Evolutionary conservation across 2,113 vertebrate species (phyloP).

Genomic region (Pteruthius melanotis): DNA sequence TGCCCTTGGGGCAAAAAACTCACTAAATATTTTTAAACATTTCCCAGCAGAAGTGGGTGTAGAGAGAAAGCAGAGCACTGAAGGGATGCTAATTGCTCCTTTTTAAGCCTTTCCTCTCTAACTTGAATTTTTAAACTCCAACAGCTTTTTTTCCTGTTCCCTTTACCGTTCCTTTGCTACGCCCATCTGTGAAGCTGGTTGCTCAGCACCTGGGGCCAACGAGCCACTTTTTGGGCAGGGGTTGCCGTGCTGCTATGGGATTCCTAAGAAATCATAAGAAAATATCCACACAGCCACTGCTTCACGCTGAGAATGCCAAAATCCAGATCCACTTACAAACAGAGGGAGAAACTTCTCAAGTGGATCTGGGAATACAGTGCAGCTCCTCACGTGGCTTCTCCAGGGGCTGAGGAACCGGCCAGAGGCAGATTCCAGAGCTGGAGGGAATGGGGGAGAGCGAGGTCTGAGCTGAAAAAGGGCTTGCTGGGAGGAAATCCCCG

Average conservation of each 20-base stretch:
- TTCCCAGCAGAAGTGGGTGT: conserved; percentile 27
- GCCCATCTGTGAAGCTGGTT: neutral
- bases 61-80: neutral
- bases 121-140: neutral
- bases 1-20: neutral
- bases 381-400: neutral
- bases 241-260: neutral
- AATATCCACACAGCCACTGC: neutral
- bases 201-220: neutral
- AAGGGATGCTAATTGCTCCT: conserved; percentile 27
- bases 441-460: rapidly evolving
- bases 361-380: neutral
- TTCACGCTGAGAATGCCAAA: neutral
- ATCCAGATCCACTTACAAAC: neutral
- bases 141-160: neutral
- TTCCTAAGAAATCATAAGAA: neutral
- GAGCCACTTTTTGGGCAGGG: neutral
- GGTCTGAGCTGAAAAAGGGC: neutral
- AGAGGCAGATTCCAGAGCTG: neutral
- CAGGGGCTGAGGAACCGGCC: neutral
- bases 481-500: neutral
- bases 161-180: neutral
- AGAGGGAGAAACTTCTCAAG: neutral
- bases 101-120: neutral
- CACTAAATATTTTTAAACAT: conserved; percentile 31